Conservation (phyloP, 2,888 invertebrate species). For the Volucella inflata region DNA sequence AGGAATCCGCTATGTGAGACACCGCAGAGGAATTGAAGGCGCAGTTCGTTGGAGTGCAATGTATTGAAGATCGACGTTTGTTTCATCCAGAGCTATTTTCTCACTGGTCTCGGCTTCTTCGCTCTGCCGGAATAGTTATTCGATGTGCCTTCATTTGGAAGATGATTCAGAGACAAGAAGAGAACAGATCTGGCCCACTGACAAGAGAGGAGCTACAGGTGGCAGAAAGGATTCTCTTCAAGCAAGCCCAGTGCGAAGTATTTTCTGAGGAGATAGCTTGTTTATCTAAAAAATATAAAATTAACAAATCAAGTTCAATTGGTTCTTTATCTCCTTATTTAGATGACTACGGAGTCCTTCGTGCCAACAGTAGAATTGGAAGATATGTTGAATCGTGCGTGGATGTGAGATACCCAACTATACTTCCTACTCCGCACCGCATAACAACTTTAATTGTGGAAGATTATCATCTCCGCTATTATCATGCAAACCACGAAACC, state of each 20-base stretch:
- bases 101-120: conserved; percentile 13
- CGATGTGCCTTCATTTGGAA: conserved; percentile 11
- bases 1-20: not conserved
- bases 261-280: no score
- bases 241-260: no score
- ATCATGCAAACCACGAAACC: conserved; percentile 1
- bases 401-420: conserved; percentile 3
- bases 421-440: conserved; percentile 20
- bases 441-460: not conserved
- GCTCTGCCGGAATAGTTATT: not conserved
- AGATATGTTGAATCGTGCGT: not conserved
- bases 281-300: no score
- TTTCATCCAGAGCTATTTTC: not conserved
- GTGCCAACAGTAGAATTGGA: conserved; percentile 13
- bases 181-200: not conserved
- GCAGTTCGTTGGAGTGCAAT: conserved; percentile 25
- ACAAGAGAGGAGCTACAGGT: no score
- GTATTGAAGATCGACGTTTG: no score
- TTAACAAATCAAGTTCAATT: not conserved
- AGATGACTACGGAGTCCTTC: conserved; percentile 3
- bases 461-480: not conserved
- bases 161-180: not conserved
- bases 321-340: not conserved
- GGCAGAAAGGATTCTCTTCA: no score
- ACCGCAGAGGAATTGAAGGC: conserved; percentile 33